Base-by-base conservation (phyloP, 2,797 vertebrate genomes). In the Percopsis omiscomaycus region DNA sequence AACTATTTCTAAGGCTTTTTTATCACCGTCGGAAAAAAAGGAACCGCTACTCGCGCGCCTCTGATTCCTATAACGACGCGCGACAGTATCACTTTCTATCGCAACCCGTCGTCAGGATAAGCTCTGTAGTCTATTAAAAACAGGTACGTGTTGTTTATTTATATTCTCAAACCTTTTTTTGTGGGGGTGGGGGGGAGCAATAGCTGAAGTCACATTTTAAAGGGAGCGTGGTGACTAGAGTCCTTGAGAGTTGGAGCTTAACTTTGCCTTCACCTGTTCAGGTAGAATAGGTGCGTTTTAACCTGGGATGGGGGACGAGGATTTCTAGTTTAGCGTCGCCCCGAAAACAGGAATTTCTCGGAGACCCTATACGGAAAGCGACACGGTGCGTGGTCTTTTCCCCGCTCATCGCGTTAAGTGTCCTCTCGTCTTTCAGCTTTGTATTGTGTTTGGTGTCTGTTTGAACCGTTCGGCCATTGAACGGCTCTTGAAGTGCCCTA, bases 1-100 rank as follows among this genome's bases (percentile, higher is more conserved):
- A 93, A 95, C 95, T 95, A 93, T 95, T 94, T 93, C 92, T 92
- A 91, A 95, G 94, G 94, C 93, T 95, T 89, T 93, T 93, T 90
- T 84, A 83, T 92, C 93, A 89, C 88, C 88, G 86, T 84, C 86
- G 86, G 86, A 89, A 83, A 71, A 89, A 81, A 71, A 80, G 86
- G 87, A 93, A 92, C 93, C 91, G 91, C 89, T 84, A 88, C 91
- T 91, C 93, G 37, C 9, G 6, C 37, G 9, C 9, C 37, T 42
- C 37, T 42, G 37, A 42, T 42, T 42, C 37, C 37, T 42, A 42
- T 42, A 6, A 42, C 37, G 37, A 42, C 37, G 37, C 9, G 37
- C 37, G 6, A 42, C 37, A 5, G 37, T 42, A 42, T 42, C 37
- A 42, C 37, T 42, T 42, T 42, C 37, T 42, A 42, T 42, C 37